Evolutionary conservation across 2,113 vertebrate species (phyloP).

Genomic region (Paracanthobrama guichenoti): DNA sequence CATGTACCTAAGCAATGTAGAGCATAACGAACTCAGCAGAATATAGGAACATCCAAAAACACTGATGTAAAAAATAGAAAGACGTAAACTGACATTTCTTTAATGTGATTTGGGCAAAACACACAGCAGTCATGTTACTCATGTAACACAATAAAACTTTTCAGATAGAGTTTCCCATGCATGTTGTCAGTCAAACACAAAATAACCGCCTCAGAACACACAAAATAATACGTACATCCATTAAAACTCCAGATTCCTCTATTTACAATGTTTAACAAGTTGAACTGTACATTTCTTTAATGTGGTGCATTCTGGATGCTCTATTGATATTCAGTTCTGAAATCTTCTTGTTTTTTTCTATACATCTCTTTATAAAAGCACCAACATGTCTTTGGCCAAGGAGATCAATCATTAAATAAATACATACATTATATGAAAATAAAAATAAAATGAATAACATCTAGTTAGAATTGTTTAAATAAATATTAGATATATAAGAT

Average conservation of each 20-base stretch:
- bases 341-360: background rate
- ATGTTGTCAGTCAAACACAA: conserved; percentile 20
- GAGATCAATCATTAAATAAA: conserved; percentile 37
- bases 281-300: conserved; percentile 5
- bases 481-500: conserved; percentile 24
- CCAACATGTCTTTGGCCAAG: conserved; percentile 44
- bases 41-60: background rate
- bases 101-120: background rate
- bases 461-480: background rate
- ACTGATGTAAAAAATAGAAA: conserved; percentile 12
- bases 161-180: conserved; percentile 24
- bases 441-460: background rate
- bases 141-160: conserved; percentile 12
- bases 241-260: background rate
- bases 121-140: conserved; percentile 29
- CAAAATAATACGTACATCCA: background rate
- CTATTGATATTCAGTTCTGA: background rate
- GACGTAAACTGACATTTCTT: background rate
- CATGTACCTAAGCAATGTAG: background rate
- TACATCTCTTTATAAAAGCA: conserved; percentile 29
- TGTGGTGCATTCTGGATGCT: background rate
- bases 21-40: background rate
- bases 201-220: background rate
- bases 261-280: conserved; percentile 20
- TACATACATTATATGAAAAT: background rate